A percentile compares a stretch with the other conserved stretches of the same genome.
Conservation (phyloP, 2,797 vertebrate species). For the Melanotaenia maccullochi region DNA sequence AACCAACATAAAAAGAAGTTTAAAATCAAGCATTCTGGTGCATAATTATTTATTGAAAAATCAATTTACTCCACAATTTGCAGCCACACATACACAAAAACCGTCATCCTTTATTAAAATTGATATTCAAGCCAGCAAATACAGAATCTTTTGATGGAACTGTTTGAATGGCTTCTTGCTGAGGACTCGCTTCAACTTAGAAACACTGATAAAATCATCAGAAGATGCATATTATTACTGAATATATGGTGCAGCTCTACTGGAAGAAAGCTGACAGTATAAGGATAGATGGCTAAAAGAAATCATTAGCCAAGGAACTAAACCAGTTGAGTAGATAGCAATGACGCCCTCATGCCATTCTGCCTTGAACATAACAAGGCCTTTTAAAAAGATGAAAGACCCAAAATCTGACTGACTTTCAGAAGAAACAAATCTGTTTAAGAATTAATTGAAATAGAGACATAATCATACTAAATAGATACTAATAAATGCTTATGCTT, state of each 20-base stretch:
- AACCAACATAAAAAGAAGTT: constrained; percentile 8
- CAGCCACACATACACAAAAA: neutral
- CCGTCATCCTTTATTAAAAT: constrained; percentile 4
- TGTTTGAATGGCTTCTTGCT: constrained; percentile 5
- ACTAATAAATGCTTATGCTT: constrained; percentile 48
- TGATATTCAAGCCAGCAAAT: constrained; percentile 1
- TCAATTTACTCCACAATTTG: neutral
- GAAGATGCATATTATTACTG: constrained; percentile 14
- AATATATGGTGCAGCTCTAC: constrained; percentile 34
- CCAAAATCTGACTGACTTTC: neutral
- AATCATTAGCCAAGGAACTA: constrained; percentile 64
- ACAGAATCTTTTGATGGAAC: neutral
- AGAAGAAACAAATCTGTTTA: constrained; percentile 19
- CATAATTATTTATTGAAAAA: constrained; percentile 7
- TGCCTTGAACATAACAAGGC: constrained; percentile 35
- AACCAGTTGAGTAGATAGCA: constrained; percentile 55
- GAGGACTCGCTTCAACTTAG: neutral
- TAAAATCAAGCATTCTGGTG: constrained; percentile 1
- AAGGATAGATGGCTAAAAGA: constrained; percentile 55
- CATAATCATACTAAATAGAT: constrained; percentile 36
- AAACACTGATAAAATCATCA: constrained; percentile 24
- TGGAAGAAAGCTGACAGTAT: constrained; percentile 45
- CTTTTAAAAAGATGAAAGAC: neutral
- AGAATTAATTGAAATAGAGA: constrained; percentile 7
- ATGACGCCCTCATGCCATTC: constrained; percentile 54